These are phyloP conservation scores for Apodemia hepburni DNA, from an alignment of 2,888 invertebrate species.

Conservation along the genomic window DNA sequence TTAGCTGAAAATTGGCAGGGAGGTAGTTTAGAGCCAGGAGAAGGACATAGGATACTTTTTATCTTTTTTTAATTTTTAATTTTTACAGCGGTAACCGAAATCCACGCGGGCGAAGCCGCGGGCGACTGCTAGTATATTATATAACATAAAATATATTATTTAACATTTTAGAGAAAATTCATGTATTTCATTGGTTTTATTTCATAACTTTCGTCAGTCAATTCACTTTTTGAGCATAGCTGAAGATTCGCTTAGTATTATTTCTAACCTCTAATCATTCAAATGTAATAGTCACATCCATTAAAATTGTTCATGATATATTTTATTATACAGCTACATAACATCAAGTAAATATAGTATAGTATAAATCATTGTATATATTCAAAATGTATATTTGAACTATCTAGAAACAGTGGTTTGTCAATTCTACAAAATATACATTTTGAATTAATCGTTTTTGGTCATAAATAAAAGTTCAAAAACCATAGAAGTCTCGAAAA, in stretches of 20 bases:
- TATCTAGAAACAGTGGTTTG: neutral
- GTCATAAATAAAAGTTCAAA: neutral
- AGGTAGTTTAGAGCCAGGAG: too few relatives aligned
- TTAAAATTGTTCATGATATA: conserved; percentile 4
- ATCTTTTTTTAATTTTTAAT: too few relatives aligned
- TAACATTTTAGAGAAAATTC: neutral
- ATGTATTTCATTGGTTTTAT: neutral
- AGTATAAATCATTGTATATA: neutral
- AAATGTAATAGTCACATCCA: conserved; percentile 10
- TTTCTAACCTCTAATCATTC: neutral
- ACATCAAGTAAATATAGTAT: neutral
- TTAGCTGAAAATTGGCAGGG: too few relatives aligned
- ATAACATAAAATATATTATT: too few relatives aligned
- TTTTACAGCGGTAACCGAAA: too few relatives aligned
- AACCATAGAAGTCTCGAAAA: neutral
- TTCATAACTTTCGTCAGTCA: neutral
- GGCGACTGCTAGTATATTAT: too few relatives aligned
- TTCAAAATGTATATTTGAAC: neutral
- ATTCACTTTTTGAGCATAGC: neutral
- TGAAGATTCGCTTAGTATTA: conserved; percentile 4
- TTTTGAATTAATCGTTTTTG: neutral
- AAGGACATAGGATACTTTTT: too few relatives aligned
- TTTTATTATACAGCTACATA: neutral
- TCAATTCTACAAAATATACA: neutral
- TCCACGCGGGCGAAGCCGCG: too few relatives aligned